Evolutionary conservation across 2,888 invertebrate species (phyloP).

Genomic region (Cheiracanthium punctorium): DNA sequence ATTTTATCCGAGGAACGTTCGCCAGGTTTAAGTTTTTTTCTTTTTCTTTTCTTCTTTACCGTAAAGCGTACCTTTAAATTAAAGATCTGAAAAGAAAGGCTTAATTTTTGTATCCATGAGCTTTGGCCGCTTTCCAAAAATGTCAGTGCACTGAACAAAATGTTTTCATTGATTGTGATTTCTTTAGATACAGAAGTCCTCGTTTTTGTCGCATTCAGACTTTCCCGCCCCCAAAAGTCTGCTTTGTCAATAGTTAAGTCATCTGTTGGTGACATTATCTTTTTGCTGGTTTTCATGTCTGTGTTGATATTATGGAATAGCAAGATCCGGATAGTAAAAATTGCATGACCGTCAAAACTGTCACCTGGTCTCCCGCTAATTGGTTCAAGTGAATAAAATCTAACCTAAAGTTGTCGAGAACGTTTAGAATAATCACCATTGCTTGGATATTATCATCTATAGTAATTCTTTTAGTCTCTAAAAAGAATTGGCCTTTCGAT

Average conservation of each 20-base stretch:
- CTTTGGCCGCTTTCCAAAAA: conserved; percentile 51
- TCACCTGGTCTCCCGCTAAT: not conserved
- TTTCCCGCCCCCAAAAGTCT: conserved; percentile 3
- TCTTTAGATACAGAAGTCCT: not conserved
- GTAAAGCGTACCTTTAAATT: conserved; percentile 11
- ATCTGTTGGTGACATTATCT: conserved; percentile 1
- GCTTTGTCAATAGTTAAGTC: conserved; percentile 18
- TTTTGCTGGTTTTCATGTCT: not conserved
- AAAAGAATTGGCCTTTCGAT: too few relatives aligned
- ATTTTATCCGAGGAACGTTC: not conserved
- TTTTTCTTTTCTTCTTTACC: not conserved
- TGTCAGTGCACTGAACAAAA: conserved; percentile 51
- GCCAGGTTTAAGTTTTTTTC: not conserved
- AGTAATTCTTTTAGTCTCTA: too few relatives aligned
- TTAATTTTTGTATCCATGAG: conserved; percentile 29
- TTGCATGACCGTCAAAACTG: not conserved
- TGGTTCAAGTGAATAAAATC: not conserved
- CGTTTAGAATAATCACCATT: too few relatives aligned
- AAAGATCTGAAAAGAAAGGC: not conserved
- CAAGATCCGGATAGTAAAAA: not conserved
- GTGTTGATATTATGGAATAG: not conserved
- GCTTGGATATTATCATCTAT: too few relatives aligned
- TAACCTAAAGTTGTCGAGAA: too few relatives aligned
- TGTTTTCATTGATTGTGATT: conserved; percentile 51
- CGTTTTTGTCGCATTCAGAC: conserved; percentile 24